Conservation (phyloP, 2,797 vertebrate species). For the Gymnothorax reevesii region DNA sequence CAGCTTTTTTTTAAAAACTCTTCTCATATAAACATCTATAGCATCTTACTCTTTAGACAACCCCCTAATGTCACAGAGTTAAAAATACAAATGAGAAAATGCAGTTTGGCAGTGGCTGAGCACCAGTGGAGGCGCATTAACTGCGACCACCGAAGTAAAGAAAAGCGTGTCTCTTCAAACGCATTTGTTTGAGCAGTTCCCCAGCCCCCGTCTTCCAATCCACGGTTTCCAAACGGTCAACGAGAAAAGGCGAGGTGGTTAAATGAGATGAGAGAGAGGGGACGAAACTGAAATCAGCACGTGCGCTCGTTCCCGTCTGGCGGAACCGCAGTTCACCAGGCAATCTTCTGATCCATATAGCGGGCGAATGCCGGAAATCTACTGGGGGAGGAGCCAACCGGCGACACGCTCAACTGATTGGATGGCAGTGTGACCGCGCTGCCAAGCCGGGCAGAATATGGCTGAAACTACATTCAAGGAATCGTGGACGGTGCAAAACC, state of each 20-base stretch:
- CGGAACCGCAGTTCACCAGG: not conserved
- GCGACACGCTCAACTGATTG: not conserved
- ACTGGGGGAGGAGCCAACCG: not conserved
- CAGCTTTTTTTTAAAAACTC: conserved; percentile 8
- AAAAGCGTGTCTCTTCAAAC: not conserved
- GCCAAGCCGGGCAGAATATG: not conserved
- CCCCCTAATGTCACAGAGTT: conserved; percentile 30
- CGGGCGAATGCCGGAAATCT: not conserved
- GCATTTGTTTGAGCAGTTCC: not conserved
- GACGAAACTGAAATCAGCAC: not conserved
- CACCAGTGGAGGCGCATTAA: conserved; percentile 26
- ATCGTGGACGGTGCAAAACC: conserved; percentile 20
- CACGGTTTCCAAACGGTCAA: not conserved
- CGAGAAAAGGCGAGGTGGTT: not conserved
- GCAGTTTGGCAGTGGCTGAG: conserved; percentile 64
- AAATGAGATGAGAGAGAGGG: not conserved
- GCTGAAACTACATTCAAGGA: not conserved
- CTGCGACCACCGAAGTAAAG: not conserved
- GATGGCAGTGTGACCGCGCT: not conserved
- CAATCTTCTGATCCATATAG: not conserved
- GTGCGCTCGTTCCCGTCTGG: not conserved
- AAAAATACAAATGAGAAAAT: conserved; percentile 35
- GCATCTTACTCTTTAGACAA: not conserved
- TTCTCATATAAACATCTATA: conserved; percentile 17
- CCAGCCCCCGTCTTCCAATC: not conserved